Evolutionary conservation across 2,888 invertebrate genomes (phyloP), one percentile per base, ranked within the genome.

Genomic region (Eupithecia insigniata): DNA sequence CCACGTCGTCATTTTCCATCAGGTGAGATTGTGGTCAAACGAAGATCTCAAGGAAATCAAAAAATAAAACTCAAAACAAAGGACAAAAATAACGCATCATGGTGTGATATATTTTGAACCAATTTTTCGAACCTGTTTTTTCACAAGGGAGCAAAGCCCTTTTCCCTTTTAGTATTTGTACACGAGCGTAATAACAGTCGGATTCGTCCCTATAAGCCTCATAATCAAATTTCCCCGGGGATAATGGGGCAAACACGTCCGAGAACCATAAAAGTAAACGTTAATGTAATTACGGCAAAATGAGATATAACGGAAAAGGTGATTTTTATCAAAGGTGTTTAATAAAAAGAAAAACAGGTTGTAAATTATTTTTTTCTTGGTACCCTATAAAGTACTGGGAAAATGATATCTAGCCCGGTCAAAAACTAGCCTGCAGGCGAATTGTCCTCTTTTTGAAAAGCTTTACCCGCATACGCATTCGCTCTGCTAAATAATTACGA

Each of bases 181-280:
- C 22, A 67, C 66, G 66, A 61, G 26, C 46, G 58, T 58, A 73
- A 70, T 67, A 73, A 73, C 70, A 73, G 58, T 28, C 73, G 51
- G 34, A 65, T 66, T 62, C 34, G 61, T 4, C 73, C 67, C 70
- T 73, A 28, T 66, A 69, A 70, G 67, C 46, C 58, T 70, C 43
- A 73, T 73, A 67, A 73, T 73, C 70, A 70, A 73, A 73, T 73
- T 69, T 73, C 70, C 73, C 70, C 30, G 22, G 73, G 70, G 67
- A 70, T 70, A 66, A 72, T 72, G 58, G 73, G 36, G 64, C 16
- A 65, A 66, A 67, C 70, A 66, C 61, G 73, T 67, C 73, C 69
- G 43, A 67, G 70, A 67, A 55, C 66, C 67, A 58, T 73, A 70
- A 67, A 73, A 69, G 69, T 62, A 73, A 73, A 65, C 70, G 32